Evolutionary conservation across 2,113 vertebrate species (phyloP).

Genomic region (Meriones unguiculatus): DNA sequence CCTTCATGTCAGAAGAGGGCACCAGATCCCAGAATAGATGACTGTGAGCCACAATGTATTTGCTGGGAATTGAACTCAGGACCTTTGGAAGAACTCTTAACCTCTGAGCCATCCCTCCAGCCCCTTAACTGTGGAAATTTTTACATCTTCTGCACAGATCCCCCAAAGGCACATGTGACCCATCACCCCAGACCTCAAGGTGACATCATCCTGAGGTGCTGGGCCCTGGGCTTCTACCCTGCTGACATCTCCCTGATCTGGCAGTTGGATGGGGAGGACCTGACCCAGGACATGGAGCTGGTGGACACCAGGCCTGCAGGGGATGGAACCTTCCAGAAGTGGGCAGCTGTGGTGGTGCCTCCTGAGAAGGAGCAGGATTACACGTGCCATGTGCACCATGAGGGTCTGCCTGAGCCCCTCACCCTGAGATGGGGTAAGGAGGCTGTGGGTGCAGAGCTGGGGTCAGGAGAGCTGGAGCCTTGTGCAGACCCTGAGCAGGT

Average conservation of each 20-base stretch:
- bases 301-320: background rate
- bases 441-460: background rate
- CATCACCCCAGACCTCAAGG: background rate
- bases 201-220: background rate
- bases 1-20: too few species aligned
- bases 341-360: background rate
- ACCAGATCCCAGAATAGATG: too few species aligned
- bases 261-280: background rate
- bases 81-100: too few species aligned
- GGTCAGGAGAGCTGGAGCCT: background rate
- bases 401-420: constrained; percentile 38
- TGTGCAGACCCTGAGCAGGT: background rate
- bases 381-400: constrained; percentile 76
- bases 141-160: background rate
- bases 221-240: constrained; percentile 24
- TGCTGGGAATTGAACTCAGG: too few species aligned
- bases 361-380: background rate
- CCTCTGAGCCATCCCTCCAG: too few species aligned
- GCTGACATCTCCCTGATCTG: background rate
- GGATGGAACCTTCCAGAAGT: constrained; percentile 1
- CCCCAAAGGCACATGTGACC: background rate
- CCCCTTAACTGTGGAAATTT: background rate
- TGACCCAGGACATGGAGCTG: background rate
- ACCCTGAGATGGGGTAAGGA: background rate
- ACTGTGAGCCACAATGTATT: too few species aligned